Evolutionary conservation across 1,140 invertebrate genomes (phyloP).

Genomic region (Brachystomella parvula): DNA sequence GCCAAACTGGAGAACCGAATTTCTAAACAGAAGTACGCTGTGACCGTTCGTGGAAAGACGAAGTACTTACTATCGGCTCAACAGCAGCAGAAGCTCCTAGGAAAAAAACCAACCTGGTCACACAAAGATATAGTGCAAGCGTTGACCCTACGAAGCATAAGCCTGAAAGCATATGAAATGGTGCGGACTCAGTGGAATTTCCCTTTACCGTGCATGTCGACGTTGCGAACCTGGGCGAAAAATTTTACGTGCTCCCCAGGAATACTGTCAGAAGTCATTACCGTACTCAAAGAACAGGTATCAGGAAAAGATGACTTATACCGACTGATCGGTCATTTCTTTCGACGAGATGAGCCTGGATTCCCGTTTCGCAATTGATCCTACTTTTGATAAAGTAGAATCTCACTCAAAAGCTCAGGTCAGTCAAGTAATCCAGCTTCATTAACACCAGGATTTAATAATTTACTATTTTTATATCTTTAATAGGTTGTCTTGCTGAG

Average conservation of each 20-base stretch:
- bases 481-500: background rate
- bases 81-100: background rate
- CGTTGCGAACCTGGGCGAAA: background rate
- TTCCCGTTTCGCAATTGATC: background rate
- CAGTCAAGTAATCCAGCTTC: slow-evolving; percentile 3
- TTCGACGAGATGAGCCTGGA: slow-evolving; percentile 10
- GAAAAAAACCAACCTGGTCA: background rate
- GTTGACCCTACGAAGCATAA: background rate
- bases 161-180: slow-evolving; percentile 1
- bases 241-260: slow-evolving; percentile 3
- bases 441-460: background rate
- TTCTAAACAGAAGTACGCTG: background rate
- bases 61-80: background rate
- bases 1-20: background rate
- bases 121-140: background rate
- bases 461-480: background rate
- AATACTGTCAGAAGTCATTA: background rate
- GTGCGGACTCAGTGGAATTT: background rate
- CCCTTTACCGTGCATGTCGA: background rate
- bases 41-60: background rate
- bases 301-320: background rate
- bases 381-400: background rate
- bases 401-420: slow-evolving; percentile 21
- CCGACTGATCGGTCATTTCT: background rate
- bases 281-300: background rate